Evolutionary conservation across 2,888 invertebrate species (phyloP).

Genomic region (Plagodis pulveraria): DNA sequence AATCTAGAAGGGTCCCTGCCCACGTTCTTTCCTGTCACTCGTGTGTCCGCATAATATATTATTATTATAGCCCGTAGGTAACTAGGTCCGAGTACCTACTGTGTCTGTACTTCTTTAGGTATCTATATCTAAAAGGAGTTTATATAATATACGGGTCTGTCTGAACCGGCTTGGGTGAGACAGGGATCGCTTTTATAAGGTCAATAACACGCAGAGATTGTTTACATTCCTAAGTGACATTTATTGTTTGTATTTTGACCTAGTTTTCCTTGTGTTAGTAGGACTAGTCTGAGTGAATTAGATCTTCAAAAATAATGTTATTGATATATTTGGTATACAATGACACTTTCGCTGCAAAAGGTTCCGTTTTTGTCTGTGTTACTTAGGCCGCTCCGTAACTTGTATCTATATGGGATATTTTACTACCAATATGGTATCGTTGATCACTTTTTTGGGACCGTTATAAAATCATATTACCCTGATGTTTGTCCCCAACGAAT

Average conservation of each 20-base stretch:
- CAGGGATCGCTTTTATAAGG: constrained; percentile 82
- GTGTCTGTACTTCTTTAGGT: constrained; percentile 32
- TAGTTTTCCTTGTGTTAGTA: neutral
- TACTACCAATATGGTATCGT: too few species aligned
- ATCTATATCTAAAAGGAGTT: constrained; percentile 80
- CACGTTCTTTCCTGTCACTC: constrained; percentile 79
- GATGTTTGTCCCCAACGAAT: too few species aligned
- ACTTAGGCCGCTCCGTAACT: too few species aligned
- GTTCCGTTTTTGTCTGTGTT: too few species aligned
- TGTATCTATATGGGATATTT: too few species aligned
- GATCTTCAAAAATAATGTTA: too few species aligned
- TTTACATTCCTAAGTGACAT: constrained; percentile 56
- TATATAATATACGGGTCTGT: constrained; percentile 56
- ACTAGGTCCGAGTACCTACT: neutral
- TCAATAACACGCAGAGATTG: constrained; percentile 77
- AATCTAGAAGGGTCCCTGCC: constrained; percentile 38
- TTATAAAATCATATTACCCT: too few species aligned
- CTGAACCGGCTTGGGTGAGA: constrained; percentile 76
- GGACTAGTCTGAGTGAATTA: too few species aligned
- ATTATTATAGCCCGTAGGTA: constrained; percentile 10
- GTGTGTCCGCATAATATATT: constrained; percentile 30
- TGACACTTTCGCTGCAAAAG: too few species aligned
- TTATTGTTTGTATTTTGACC: constrained; percentile 26
- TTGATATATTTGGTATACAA: too few species aligned
- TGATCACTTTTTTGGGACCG: too few species aligned